Evolutionary conservation across 2,797 vertebrate species (phyloP), one percentile per base, ranked within the genome.

Genomic region (Pipistrellus nathusii): DNA sequence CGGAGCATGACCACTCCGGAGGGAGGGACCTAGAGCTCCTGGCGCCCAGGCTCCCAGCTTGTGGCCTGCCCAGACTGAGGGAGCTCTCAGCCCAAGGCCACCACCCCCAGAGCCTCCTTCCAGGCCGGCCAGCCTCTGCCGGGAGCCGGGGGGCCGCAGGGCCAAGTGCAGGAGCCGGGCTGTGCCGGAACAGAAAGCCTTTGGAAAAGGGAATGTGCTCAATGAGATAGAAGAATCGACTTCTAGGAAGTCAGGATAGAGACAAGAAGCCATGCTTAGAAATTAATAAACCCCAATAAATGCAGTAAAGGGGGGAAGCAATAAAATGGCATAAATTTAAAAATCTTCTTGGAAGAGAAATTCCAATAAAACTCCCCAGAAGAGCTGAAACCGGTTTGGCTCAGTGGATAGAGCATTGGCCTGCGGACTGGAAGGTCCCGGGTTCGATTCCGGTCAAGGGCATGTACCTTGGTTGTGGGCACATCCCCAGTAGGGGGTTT

Each of bases 211-310:
- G n/a, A n/a, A 64, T 64, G 30, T 64, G 3, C 32, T 83, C 32
- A 23, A 38, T 80, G 25, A 84, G 35, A 46, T 41, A 53, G 64
- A 68, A 91, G 15, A 89, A 41, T 53, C 76, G 30, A 92, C 21
- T 48, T 73, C 35, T n/a, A 81, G 68, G 32, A 93, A 88, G 64
- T 92, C n/a, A 90, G 30, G 30, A 64, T 46, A 75, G 68, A 55
- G 48, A 82, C 75, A 84, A 85, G 76, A 51, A 44, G 71, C 25
- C 44, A 32, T 44, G 72, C n/a, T 23, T 57, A 69, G 44, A 87
- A 92, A 57, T 64, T 57, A 95, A 23, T 44, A 80, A 84, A 66
- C 62, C n/a, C n/a, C 8, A 32, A 32, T 66, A 66, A 68, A 10
- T 68, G 18, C 64, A 68, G 20, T 68, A 68, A 68, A 68, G 8